phyloP scores from a whole-genome alignment of 1,140 invertebrate species.

The Microplitis demolitor region DNA sequence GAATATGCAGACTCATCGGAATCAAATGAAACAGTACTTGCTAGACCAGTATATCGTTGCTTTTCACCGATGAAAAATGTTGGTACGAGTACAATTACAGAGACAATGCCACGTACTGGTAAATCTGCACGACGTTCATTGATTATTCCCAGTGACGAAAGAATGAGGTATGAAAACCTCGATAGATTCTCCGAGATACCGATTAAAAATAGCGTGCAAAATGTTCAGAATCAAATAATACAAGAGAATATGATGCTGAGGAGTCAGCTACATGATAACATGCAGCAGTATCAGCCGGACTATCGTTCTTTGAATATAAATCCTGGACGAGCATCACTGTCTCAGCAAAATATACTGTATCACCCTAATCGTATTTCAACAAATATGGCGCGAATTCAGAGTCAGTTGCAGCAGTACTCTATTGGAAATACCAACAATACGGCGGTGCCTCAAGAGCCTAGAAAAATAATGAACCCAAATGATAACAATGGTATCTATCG shows the following conservation, averaged over 20 bases:
- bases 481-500: background rate
- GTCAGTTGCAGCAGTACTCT: slow-evolving; percentile 44
- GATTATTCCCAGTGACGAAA: slow-evolving; percentile 31
- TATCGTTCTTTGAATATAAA: slow-evolving; percentile 3
- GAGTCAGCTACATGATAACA: slow-evolving; percentile 38
- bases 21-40: slow-evolving; percentile 58
- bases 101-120: slow-evolving; percentile 34
- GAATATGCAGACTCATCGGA: slow-evolving; percentile 61
- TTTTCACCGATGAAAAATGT: slow-evolving; percentile 56
- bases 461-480: slow-evolving; percentile 41
- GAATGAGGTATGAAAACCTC: slow-evolving; percentile 35
- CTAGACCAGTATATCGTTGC: slow-evolving; percentile 46
- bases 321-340: background rate
- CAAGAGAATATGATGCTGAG: slow-evolving; percentile 57
- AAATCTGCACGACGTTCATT: slow-evolving; percentile 24
- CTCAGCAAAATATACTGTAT: background rate
- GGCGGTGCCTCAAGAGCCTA: slow-evolving; percentile 54
- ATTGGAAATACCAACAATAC: slow-evolving; percentile 32
- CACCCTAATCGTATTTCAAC: slow-evolving; percentile 38
- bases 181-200: slow-evolving; percentile 47
- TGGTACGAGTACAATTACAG: slow-evolving; percentile 45
- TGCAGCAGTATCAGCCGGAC: background rate
- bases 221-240: slow-evolving; percentile 60
- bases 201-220: slow-evolving; percentile 56
- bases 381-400: slow-evolving; percentile 43